phyloP scores from a whole-genome alignment of 2,113 vertebrate species.

The Forbesichthys agassizii region DNA sequence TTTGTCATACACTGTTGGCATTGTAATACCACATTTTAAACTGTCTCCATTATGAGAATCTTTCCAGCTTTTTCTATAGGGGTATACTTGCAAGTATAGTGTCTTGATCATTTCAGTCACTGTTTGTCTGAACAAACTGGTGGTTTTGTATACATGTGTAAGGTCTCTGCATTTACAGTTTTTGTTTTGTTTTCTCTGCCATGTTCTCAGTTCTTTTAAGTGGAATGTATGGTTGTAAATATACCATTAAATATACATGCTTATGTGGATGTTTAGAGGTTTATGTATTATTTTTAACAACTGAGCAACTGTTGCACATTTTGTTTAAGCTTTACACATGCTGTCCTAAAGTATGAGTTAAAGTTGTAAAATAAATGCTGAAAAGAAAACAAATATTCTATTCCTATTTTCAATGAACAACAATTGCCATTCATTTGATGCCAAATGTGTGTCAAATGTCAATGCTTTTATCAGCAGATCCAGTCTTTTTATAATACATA shows the following conservation, averaged over 20 bases:
- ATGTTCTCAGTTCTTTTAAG: conserved; percentile 84
- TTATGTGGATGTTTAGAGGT: conserved; percentile 95
- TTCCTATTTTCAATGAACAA: conserved; percentile 33
- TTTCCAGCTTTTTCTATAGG: conserved; percentile 48
- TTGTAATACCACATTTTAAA: conserved; percentile 30
- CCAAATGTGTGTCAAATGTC: too few relatives aligned
- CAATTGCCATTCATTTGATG: background rate
- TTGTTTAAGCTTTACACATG: conserved; percentile 95
- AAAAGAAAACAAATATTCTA: conserved; percentile 73
- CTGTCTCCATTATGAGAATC: conserved; percentile 21
- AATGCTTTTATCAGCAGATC: conserved; percentile 65
- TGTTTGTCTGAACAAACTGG: conserved; percentile 47
- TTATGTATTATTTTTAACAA: conserved; percentile 83
- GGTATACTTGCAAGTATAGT: conserved; percentile 47
- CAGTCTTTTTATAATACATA: conserved; percentile 64
- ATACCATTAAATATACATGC: conserved; percentile 84
- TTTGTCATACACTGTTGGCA: conserved; percentile 17
- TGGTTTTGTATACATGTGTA: conserved; percentile 62
- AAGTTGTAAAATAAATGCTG: conserved; percentile 90
- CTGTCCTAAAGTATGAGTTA: conserved; percentile 97
- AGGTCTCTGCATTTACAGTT: conserved; percentile 81
- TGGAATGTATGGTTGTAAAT: conserved; percentile 87
- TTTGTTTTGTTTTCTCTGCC: conserved; percentile 83
- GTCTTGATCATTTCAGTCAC: conserved; percentile 39
- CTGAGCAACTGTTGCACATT: conserved; percentile 90